Evolutionary conservation across 2,113 vertebrate species (phyloP), one percentile per base, ranked within the genome.

Genomic region (Lampris megalopsis): DNA sequence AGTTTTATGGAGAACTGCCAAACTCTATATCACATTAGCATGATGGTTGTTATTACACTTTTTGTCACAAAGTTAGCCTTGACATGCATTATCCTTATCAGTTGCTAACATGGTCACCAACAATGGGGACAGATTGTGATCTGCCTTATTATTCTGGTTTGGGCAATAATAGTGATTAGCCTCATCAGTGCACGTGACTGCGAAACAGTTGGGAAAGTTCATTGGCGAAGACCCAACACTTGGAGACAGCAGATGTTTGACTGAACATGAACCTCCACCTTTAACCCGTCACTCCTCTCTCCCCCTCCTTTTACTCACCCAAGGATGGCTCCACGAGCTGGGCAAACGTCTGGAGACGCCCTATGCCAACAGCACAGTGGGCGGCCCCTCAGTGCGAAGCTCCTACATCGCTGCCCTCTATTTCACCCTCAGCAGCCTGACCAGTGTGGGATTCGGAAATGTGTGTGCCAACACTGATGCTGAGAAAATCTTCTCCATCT

Each of bases 341-440:
- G 96, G 97, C 80, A 98, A 96, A 92, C 94, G 98, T 70, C 93
- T 97, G 81, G 97, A 98, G 87, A 95, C 91, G 37, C 98, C 97
- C 11, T 99, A 97, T 73, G 75, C 95, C 84, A 99, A 99, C 85
- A 95, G 92, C 89, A 97, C 97, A 0, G 47, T 92, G 24, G 98
- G 97, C 0, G 97, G 97, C 56, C 98, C 98, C 0, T 94, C 97
- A 0, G 86, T 97, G 65, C 96, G 94, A 66, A 98, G 96, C 61
- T 95, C 96, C 91, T 98, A 97, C 93, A 96, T 98, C 47, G 96
- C 97, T 0, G 97, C 97, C 2, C 96, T 99, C 72, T 99, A 99
- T 94, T 99, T 98, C 89, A 98, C 97, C 81, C 96, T 99, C 80
- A 99, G 97, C 95, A 99, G 97, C 92, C 95, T 99, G 87, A 98